Conservation (phyloP, 64 coral and sea anemone species). For the Exaiptasia diaphana region DNA sequence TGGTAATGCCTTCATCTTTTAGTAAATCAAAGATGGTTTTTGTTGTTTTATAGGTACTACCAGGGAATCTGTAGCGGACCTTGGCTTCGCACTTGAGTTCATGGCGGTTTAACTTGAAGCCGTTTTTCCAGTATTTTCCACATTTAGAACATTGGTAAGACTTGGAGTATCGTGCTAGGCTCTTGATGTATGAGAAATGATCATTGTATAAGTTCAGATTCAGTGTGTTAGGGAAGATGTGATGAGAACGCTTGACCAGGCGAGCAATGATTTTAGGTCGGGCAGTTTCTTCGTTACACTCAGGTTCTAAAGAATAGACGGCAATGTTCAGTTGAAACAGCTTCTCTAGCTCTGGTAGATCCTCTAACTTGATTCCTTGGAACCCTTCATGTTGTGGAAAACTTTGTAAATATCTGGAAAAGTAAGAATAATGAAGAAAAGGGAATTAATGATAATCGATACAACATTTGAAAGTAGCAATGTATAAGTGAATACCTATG, state of each 20-base stretch:
- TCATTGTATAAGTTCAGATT: slow-evolving; percentile 48
- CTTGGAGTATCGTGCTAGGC: slow-evolving; percentile 29
- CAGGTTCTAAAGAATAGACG: neutral
- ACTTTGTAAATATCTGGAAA: no score
- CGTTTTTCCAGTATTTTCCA: slow-evolving; percentile 59
- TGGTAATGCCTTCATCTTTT: slow-evolving; percentile 9
- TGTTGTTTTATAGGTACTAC: slow-evolving; percentile 1
- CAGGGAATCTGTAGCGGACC: neutral
- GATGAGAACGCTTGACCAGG: neutral
- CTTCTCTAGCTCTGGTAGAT: slow-evolving; percentile 18
- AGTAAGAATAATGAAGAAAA: no score
- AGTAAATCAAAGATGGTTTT: neutral
- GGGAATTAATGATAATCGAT: no score
- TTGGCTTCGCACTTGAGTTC: slow-evolving; percentile 7
- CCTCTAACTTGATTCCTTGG: slow-evolving; percentile 20
- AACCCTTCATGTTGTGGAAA: no score
- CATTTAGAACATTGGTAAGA: slow-evolving; percentile 45
- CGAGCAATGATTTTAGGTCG: slow-evolving; percentile 2
- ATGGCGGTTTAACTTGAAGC: neutral
- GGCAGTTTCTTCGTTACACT: neutral
- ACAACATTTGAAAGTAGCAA: no score
- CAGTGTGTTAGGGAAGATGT: neutral
- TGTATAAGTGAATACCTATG: no score
- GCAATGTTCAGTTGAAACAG: slow-evolving; percentile 39
- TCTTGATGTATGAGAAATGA: slow-evolving; percentile 57